phyloP scores from a whole-genome alignment of 2,113 vertebrate genomes.

The Trichechus manatus region DNA sequence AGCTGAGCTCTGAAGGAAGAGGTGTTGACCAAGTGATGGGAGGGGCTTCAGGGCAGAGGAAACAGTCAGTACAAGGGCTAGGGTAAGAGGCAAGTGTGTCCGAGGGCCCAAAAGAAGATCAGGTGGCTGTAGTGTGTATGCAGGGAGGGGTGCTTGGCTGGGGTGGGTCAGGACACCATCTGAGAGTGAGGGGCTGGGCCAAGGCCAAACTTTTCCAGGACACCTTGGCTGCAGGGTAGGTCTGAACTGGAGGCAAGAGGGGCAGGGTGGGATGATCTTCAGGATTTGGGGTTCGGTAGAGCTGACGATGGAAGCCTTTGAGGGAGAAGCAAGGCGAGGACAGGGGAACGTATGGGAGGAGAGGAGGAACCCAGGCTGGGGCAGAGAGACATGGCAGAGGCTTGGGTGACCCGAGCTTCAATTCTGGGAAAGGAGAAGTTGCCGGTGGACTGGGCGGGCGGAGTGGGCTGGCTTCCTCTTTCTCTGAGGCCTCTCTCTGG shows the following conservation, averaged over 20 bases:
- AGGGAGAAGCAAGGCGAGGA: not conserved
- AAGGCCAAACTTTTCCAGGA: not conserved
- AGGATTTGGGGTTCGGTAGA: not conserved
- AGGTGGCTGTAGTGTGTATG: not conserved
- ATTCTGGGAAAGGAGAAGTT: constrained; percentile 77
- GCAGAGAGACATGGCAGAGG: not conserved
- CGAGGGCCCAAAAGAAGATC: not conserved
- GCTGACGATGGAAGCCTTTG: not conserved
- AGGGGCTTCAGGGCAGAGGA: constrained; percentile 45
- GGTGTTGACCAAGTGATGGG: not conserved
- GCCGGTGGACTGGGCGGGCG: not conserved
- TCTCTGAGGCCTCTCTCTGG: not conserved
- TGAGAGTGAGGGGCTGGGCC: not conserved
- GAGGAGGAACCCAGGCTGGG: not conserved
- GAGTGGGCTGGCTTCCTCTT: constrained; percentile 65
- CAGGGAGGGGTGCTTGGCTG: not conserved
- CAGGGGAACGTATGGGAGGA: not conserved
- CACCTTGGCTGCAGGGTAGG: not conserved
- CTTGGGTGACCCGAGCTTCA: not conserved
- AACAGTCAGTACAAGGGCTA: not conserved
- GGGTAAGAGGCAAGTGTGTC: not conserved
- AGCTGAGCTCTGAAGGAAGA: constrained; percentile 49
- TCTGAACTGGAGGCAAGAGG: not conserved
- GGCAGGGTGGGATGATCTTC: not conserved
- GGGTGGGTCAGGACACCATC: accelerated